Base-by-base conservation (phyloP, 2,797 vertebrate species). In the Apodemus agrarius region DNA sequence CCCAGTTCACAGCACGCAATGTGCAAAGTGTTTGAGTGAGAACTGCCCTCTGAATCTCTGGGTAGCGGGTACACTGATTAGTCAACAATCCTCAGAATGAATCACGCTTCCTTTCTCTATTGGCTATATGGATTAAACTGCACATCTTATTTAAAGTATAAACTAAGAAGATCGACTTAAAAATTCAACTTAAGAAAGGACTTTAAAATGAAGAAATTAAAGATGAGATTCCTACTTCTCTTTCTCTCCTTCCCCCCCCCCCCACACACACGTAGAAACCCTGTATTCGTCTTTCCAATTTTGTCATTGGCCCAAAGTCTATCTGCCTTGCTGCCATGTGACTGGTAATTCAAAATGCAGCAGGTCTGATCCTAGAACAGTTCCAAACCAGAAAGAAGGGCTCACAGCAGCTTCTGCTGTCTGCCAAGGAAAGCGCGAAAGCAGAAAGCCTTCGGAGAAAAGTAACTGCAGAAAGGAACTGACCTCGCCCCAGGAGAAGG, bases 321-420 rank as follows among this genome's bases (percentile, higher is more conserved):
- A 6, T 49, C 67, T 13, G 52, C 76, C 52, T 95, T 96, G 21
- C 91, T 87, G 81, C n/a, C 87, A 94, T 96, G 91, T 90, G 37
- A 52, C 43, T 24, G 49, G 52, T 94, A 94, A 97, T 97, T 69
- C 59, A 80, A 54, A 96, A 52, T 46, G 49, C 63, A n/a, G 11
- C 74, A 63, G 76, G 90, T 95, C n/a, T 26, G 75, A 72, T 84
- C 74, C 37, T 49, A 29, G 22, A 67, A 40, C 67, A 76, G 63
- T 78, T 31, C 34, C 49, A 96, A 97, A 72, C 54, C 88, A 3
- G 6, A 82, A 93, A n/a, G 34, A 0, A 59, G 76, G 88, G 29
- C 74, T 89, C n/a, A 86, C 6, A 2, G 43, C 93, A 91, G 92
- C 40, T 92, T 84, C 37, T 59, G 57, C 81, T 78, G n/a, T 78